Conservation (phyloP, 2,888 invertebrate species). For the Drosophila cognata region DNA sequence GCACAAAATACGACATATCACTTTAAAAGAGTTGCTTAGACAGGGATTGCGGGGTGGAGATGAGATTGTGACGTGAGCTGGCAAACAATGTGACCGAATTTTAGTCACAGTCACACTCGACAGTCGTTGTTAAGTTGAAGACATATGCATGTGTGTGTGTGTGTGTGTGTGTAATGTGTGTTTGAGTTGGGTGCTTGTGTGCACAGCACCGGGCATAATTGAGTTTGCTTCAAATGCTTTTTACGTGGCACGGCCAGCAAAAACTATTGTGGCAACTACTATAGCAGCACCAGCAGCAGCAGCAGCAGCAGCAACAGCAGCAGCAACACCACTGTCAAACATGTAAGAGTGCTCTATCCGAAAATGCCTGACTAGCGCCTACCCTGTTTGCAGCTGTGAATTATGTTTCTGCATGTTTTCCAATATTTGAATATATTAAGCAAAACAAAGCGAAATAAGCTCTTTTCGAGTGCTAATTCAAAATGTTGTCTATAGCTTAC, state of each 20-base stretch:
- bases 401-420: background rate
- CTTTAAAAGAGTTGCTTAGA: conserved; percentile 19
- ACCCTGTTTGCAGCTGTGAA: background rate
- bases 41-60: conserved; percentile 6
- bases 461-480: too few relatives aligned
- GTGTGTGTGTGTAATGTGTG: conserved; percentile 11
- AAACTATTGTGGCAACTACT: conserved; percentile 30
- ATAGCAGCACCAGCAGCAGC: conserved; percentile 31
- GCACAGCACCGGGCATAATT: conserved; percentile 78
- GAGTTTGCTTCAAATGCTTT: conserved; percentile 79
- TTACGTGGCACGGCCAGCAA: conserved; percentile 73
- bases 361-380: background rate
- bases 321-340: conserved; percentile 52
- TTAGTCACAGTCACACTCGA: conserved; percentile 78
- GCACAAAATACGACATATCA: conserved; percentile 54
- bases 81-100: conserved; percentile 82
- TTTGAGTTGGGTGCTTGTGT: conserved; percentile 50
- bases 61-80: conserved; percentile 52
- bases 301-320: conserved; percentile 10
- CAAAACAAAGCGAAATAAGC: too few relatives aligned
- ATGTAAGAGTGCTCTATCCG: background rate
- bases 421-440: background rate
- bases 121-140: conserved; percentile 36
- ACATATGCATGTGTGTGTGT: conserved; percentile 32
- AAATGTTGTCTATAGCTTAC: too few relatives aligned